These are phyloP conservation scores for Apis cerana DNA, from an alignment of 1,140 invertebrate genomes.

Conservation along the genomic window DNA sequence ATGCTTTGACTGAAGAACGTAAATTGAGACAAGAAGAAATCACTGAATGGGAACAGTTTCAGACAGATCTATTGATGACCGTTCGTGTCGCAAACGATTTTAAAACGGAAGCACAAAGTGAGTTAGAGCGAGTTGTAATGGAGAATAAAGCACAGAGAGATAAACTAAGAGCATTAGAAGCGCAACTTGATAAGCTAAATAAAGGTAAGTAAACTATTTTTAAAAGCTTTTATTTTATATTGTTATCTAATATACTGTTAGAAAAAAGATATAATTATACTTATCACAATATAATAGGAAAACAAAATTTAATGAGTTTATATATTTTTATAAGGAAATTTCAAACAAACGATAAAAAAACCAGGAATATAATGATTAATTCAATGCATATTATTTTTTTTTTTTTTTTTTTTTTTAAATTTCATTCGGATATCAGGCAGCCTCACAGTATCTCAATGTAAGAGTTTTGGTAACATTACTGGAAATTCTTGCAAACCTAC, in stretches of 20 bases:
- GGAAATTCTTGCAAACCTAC: slow-evolving; percentile 55
- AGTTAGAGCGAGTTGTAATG: slow-evolving; percentile 89
- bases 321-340: not conserved
- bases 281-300: not conserved
- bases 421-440: slow-evolving; percentile 64
- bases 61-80: slow-evolving; percentile 94
- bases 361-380: slow-evolving; percentile 34
- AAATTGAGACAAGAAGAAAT: slow-evolving; percentile 84
- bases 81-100: slow-evolving; percentile 97
- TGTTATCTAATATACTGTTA: no score
- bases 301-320: not conserved
- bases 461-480: slow-evolving; percentile 45
- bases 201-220: slow-evolving; percentile 83
- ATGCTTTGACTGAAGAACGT: slow-evolving; percentile 83
- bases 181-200: slow-evolving; percentile 88
- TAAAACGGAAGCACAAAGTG: slow-evolving; percentile 92
- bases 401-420: slow-evolving; percentile 59
- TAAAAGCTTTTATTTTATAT: not conserved
- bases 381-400: slow-evolving; percentile 45
- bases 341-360: not conserved
- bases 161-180: slow-evolving; percentile 87
- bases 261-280: not conserved
- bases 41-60: slow-evolving; percentile 96
- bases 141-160: slow-evolving; percentile 93
- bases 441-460: slow-evolving; percentile 42